phyloP scores from a whole-genome alignment of 2,888 invertebrate species.

The Cheilosia impressa region DNA sequence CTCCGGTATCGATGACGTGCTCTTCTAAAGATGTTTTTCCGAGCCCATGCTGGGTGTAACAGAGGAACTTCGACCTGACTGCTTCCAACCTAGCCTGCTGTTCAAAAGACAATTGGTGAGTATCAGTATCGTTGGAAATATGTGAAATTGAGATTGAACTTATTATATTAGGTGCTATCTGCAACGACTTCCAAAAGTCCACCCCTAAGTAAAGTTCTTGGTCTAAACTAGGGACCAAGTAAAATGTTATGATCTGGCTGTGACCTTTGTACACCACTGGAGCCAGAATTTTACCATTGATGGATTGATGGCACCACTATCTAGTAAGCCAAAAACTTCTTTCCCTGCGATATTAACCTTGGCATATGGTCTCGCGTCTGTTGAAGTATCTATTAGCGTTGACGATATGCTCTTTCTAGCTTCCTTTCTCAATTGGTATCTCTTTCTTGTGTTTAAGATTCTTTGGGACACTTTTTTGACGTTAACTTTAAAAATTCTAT shows the following conservation, averaged over 20 bases:
- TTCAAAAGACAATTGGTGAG: no score
- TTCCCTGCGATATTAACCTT: no score
- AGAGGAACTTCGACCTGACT: conserved; percentile 17
- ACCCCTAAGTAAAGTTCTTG: conserved; percentile 60
- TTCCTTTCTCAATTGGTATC: not conserved
- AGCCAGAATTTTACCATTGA: not conserved
- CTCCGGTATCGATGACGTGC: no score
- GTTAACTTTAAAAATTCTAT: conserved; percentile 16
- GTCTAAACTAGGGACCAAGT: conserved; percentile 41
- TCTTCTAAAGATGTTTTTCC: no score
- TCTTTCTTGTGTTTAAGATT: not conserved
- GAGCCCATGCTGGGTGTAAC: conserved; percentile 24
- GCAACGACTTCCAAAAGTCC: conserved; percentile 35
- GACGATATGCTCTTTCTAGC: not conserved
- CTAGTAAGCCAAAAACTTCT: no score
- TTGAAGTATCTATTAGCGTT: no score
- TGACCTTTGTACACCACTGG: not conserved
- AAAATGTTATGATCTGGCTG: not conserved
- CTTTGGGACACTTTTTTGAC: not conserved
- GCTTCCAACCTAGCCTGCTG: not conserved
- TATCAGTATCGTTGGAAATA: not conserved
- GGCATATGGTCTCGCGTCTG: no score
- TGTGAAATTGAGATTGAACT: conserved; percentile 22
- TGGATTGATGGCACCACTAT: no score
- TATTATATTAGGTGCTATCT: conserved; percentile 41